Percentiles rank a stretch among this genome's conserved stretches.
phyloP scores from a whole-genome alignment of 2,113 vertebrate species.

The Pseudolaguvia tuberculata region DNA sequence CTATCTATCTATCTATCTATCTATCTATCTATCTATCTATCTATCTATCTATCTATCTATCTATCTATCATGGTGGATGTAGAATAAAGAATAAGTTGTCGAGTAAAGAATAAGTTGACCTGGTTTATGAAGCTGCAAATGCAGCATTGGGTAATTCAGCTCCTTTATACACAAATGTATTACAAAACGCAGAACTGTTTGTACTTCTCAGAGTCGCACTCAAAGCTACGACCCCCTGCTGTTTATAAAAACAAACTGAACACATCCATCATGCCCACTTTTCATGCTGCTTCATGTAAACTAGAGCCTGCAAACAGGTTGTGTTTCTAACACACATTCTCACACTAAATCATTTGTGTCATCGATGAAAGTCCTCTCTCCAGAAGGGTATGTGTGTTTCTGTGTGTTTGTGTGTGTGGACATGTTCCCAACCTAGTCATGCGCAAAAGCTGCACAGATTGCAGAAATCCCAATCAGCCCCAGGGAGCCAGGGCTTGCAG shows the following conservation, averaged over 20 bases:
- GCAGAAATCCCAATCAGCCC: constrained; percentile 41
- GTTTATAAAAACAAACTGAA: constrained; percentile 14
- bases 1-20: too few species aligned
- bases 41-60: too few species aligned
- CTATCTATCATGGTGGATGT: neutral
- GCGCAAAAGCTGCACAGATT: constrained; percentile 36
- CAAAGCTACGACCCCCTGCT: neutral
- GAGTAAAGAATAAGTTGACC: neutral
- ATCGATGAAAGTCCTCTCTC: constrained; percentile 6
- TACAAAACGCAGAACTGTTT: constrained; percentile 7
- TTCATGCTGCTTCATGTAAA: constrained; percentile 23
- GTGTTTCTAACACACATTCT: constrained; percentile 29
- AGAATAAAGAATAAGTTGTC: neutral
- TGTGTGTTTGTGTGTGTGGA: constrained; percentile 15
- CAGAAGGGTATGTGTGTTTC: constrained; percentile 6
- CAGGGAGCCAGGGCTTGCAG: constrained; percentile 19
- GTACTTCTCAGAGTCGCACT: neutral
- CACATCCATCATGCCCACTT: constrained; percentile 6
- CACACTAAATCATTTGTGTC: constrained; percentile 23
- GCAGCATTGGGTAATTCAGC: too few species aligned
- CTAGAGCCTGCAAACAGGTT: constrained; percentile 18
- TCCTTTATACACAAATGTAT: neutral
- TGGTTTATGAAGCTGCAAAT: neutral
- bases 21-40: too few species aligned
- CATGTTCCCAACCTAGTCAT: constrained; percentile 18